Percentiles rank a stretch among this genome's conserved stretches.
Evolutionary conservation across 1,140 invertebrate species (phyloP).

Genomic region (Pachyrhynchus sulphureomaculatus): DNA sequence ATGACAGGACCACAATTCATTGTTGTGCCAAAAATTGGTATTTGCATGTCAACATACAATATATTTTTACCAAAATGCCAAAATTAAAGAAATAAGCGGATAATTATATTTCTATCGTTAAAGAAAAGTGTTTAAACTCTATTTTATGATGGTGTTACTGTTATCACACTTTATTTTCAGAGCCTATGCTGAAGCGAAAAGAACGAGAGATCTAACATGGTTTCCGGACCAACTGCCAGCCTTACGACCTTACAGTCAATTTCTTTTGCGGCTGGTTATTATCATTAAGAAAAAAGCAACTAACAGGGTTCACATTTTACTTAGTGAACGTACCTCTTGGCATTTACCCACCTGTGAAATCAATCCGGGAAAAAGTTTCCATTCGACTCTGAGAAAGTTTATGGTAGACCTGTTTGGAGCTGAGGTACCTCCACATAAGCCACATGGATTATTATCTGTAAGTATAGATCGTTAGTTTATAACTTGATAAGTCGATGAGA

Average conservation of each 20-base stretch:
- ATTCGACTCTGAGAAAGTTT: conserved; percentile 84
- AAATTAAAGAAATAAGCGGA: too few species aligned
- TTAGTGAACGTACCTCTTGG: conserved; percentile 78
- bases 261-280: conserved; percentile 76
- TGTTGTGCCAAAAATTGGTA: too few species aligned
- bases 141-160: too few species aligned
- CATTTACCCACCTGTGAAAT: conserved; percentile 88
- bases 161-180: conserved; percentile 40
- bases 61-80: too few species aligned
- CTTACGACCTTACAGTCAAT: conserved; percentile 65
- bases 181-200: conserved; percentile 44
- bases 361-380: conserved; percentile 80
- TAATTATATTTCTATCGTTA: too few species aligned
- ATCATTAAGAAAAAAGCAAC: conserved; percentile 80
- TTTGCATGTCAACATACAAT: too few species aligned
- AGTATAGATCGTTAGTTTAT: too few species aligned
- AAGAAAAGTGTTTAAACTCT: too few species aligned
- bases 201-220: conserved; percentile 57
- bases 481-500: too few species aligned
- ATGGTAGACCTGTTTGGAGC: conserved; percentile 90
- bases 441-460: conserved; percentile 75
- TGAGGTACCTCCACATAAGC: conserved; percentile 80
- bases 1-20: too few species aligned
- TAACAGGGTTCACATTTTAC: conserved; percentile 79
- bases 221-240: conserved; percentile 73